A percentile compares a stretch with the other conserved stretches of the same genome.
phyloP scores from a whole-genome alignment of 2,888 invertebrate genomes.

The Minunthozetes semirufus region DNA sequence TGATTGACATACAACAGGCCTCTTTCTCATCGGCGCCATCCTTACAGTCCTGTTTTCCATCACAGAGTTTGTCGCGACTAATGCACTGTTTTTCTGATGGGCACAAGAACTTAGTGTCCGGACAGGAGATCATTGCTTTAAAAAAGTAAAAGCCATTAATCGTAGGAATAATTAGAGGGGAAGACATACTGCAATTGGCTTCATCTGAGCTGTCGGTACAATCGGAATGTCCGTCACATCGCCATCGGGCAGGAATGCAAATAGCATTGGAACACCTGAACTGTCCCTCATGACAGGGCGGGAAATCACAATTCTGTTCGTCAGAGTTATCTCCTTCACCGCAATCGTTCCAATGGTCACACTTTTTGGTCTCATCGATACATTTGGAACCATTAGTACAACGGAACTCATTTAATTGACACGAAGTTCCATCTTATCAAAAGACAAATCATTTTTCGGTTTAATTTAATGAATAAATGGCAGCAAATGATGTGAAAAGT shows the following conservation, averaged over 20 bases:
- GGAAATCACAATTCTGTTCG: slow-evolving; percentile 81
- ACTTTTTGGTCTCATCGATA: slow-evolving; percentile 61
- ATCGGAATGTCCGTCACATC: slow-evolving; percentile 58
- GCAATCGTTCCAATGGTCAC: slow-evolving; percentile 84
- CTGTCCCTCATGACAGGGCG: slow-evolving; percentile 78
- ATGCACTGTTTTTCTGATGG: slow-evolving; percentile 79
- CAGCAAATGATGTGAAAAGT: neutral
- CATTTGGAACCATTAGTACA: slow-evolving; percentile 63
- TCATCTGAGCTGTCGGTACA: slow-evolving; percentile 88
- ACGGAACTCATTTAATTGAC: slow-evolving; percentile 85
- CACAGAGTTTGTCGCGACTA: slow-evolving; percentile 75
- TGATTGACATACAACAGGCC: slow-evolving; percentile 71
- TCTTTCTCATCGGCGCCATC: slow-evolving; percentile 82
- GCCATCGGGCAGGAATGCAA: slow-evolving; percentile 70
- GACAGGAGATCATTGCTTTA: slow-evolving; percentile 67
- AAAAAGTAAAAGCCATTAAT: neutral
- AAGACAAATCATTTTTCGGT: neutral
- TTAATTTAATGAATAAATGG: neutral
- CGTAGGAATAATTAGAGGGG: neutral
- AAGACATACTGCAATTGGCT: slow-evolving; percentile 61
- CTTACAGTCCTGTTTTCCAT: slow-evolving; percentile 81
- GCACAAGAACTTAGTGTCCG: slow-evolving; percentile 83
- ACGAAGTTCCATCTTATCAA: slow-evolving; percentile 49
- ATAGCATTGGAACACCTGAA: slow-evolving; percentile 86
- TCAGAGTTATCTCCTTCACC: slow-evolving; percentile 73